A percentile compares a stretch with the other conserved stretches of the same genome.
These are phyloP conservation scores for Lepus europaeus DNA, from an alignment of 2,113 vertebrate species.

Conservation along the genomic window DNA sequence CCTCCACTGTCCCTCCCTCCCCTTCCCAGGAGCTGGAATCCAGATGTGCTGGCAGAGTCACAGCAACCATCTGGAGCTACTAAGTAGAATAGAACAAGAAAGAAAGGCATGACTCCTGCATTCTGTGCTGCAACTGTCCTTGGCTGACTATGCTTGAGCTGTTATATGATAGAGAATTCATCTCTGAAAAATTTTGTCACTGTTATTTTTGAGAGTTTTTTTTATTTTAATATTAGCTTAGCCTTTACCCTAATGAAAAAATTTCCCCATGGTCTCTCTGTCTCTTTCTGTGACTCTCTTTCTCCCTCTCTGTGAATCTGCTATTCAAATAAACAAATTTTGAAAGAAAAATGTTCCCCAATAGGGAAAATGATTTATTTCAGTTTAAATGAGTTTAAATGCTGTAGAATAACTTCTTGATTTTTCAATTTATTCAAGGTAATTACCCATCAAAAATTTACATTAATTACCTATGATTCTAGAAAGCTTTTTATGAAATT, in stretches of 20 bases:
- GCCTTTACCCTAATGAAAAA: neutral
- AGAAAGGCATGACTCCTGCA: accelerated
- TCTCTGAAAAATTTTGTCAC: neutral
- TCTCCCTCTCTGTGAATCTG: too few relatives aligned
- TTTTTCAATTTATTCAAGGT: neutral
- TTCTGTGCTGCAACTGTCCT: neutral
- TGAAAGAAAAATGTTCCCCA: too few relatives aligned
- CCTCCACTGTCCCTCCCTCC: too few relatives aligned
- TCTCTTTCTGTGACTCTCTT: too few relatives aligned
- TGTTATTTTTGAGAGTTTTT: neutral
- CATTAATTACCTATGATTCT: neutral
- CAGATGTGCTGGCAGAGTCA: neutral
- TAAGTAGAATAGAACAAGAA: neutral
- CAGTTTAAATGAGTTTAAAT: neutral
- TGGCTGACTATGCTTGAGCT: neutral
- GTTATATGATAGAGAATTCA: neutral
- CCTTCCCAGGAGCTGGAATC: neutral
- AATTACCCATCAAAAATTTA: neutral
- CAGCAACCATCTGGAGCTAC: neutral
- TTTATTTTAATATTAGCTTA: neutral
- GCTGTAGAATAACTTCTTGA: neutral
- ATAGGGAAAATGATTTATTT: neutral
- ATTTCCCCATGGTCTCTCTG: neutral
- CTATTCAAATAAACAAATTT: too few relatives aligned
- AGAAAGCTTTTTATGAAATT: neutral